A percentile compares a stretch with the other conserved stretches of the same genome.
Evolutionary conservation across 2,888 invertebrate genomes (phyloP).

Genomic region (Cheilosia urbana): DNA sequence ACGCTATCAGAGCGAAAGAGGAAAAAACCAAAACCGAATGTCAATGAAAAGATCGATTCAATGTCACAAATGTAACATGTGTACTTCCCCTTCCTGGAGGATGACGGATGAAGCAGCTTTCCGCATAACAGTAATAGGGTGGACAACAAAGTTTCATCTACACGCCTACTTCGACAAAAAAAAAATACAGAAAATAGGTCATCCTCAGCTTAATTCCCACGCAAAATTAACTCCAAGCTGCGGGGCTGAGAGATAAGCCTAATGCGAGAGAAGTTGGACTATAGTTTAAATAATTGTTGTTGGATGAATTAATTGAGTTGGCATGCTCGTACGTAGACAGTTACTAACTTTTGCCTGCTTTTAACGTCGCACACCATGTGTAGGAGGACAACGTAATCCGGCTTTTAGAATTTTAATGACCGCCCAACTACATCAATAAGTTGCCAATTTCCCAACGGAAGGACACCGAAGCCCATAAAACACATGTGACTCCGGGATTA

Average conservation of each 20-base stretch:
- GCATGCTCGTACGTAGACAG: background rate
- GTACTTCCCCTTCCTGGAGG: background rate
- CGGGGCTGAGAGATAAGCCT: background rate
- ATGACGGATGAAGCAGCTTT: background rate
- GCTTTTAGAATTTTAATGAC: conserved; percentile 10
- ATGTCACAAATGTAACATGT: background rate
- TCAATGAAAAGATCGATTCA: background rate
- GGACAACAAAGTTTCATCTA: too few relatives aligned
- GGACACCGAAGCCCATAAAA: background rate
- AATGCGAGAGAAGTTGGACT: background rate
- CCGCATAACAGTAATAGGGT: background rate
- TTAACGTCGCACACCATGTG: background rate
- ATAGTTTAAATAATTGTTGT: conserved; percentile 6
- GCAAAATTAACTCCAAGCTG: conserved; percentile 49
- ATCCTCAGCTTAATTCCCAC: background rate
- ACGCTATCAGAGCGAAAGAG: too few relatives aligned
- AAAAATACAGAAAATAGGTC: background rate
- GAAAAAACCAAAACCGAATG: background rate
- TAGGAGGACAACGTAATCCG: background rate
- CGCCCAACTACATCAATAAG: conserved; percentile 2
- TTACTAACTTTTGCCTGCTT: background rate
- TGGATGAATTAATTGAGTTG: background rate
- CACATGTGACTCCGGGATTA: conserved; percentile 23
- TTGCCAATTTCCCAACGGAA: conserved; percentile 3
- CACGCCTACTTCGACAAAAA: background rate